A percentile compares a stretch with the other conserved stretches of the same genome.
Conservation (phyloP, 2,888 invertebrate species). For the Pheosia gnoma region DNA sequence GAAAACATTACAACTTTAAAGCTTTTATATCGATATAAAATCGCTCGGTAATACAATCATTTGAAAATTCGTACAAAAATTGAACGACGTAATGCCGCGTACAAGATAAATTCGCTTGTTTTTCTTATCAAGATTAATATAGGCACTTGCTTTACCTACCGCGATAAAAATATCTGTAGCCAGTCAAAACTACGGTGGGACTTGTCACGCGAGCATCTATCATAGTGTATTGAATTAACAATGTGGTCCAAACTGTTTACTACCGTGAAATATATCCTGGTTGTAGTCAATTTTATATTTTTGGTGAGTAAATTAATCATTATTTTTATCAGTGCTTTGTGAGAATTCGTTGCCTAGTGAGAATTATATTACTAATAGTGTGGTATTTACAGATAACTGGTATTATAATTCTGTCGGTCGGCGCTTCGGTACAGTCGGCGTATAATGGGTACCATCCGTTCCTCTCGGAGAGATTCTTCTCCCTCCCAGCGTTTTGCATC, state of each 20-base stretch:
- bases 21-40: conserved; percentile 6
- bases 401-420: conserved; percentile 89
- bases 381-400: conserved; percentile 88
- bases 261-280: conserved; percentile 74
- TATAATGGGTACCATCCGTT: conserved; percentile 88
- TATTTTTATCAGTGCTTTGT: neutral
- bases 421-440: conserved; percentile 87
- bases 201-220: conserved; percentile 50
- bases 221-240: conserved; percentile 37
- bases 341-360: conserved; percentile 6
- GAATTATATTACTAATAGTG: conserved; percentile 15
- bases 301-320: conserved; percentile 62
- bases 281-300: conserved; percentile 71
- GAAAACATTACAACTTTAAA: neutral
- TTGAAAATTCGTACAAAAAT: neutral
- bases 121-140: conserved; percentile 79
- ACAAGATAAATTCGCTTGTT: conserved; percentile 73
- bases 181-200: conserved; percentile 55
- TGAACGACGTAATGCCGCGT: conserved; percentile 29
- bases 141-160: conserved; percentile 33
- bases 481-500: conserved; percentile 89
- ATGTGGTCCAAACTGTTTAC: conserved; percentile 77
- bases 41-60: neutral
- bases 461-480: conserved; percentile 87
- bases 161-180: conserved; percentile 74